Evolutionary conservation across 2,797 vertebrate genomes (phyloP).

Genomic region (Nannoperca obscura): DNA sequence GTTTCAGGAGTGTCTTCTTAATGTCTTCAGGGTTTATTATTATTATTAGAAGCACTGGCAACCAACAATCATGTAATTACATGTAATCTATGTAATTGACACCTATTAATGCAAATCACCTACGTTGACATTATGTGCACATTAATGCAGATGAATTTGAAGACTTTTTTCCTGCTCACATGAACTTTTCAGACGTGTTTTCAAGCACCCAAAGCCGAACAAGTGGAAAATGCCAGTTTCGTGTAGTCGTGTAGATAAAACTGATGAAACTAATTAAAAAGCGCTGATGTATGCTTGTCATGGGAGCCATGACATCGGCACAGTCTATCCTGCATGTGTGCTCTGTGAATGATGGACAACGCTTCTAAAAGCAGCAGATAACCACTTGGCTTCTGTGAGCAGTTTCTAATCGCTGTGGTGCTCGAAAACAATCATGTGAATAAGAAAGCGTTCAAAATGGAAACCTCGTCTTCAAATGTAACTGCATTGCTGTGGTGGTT

Average conservation of each 20-base stretch:
- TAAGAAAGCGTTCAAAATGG: background rate
- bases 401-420: background rate
- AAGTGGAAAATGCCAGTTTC: background rate
- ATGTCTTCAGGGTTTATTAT: background rate
- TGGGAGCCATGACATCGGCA: constrained; percentile 9
- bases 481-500: constrained; percentile 31
- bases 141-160: constrained; percentile 34
- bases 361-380: constrained; percentile 37
- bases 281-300: background rate
- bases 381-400: background rate
- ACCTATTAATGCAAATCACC: constrained; percentile 13
- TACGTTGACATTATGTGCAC: constrained; percentile 4
- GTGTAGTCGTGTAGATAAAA: background rate
- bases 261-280: background rate
- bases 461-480: constrained; percentile 25
- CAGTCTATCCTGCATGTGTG: constrained; percentile 49
- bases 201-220: background rate
- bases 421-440: constrained; percentile 14
- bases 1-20: no score
- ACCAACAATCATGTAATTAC: constrained; percentile 30
- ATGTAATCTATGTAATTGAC: constrained; percentile 18
- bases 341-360: constrained; percentile 42
- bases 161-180: background rate
- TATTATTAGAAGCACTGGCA: constrained; percentile 31
- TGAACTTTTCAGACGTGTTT: background rate